Evolutionary conservation across 2,113 vertebrate species (phyloP).

Genomic region (Azemiops feae): DNA sequence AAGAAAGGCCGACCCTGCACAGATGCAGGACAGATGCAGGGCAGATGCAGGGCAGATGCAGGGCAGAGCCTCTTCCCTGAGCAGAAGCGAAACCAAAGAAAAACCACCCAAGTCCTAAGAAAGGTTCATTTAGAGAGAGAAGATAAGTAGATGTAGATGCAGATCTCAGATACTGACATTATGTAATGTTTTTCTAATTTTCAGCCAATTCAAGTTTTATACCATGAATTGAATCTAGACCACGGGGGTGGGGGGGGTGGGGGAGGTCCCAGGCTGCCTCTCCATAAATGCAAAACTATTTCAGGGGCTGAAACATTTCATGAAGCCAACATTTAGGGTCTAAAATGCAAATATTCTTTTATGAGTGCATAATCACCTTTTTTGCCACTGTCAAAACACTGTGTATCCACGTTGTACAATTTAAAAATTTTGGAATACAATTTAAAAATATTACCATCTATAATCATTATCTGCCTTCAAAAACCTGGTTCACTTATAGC

Average conservation of each 20-base stretch:
- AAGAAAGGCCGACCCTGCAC: not conserved
- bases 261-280: no score
- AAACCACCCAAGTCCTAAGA: not conserved
- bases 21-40: not conserved
- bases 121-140: not conserved
- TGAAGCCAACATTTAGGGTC: not conserved
- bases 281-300: not conserved
- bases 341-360: not conserved
- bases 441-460: not conserved
- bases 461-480: not conserved
- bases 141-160: not conserved
- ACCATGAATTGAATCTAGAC: not conserved
- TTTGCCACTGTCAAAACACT: not conserved
- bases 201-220: not conserved
- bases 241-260: no score
- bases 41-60: not conserved
- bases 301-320: not conserved
- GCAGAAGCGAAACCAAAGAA: no score
- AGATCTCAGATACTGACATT: not conserved
- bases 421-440: not conserved
- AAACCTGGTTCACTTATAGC: not conserved
- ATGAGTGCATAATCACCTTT: not conserved
- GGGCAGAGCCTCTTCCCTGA: not conserved
- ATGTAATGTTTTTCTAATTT: not conserved
- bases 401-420: not conserved